These are phyloP conservation scores for Podocnemis expansa DNA, from an alignment of 2,113 vertebrate genomes.

Conservation along the genomic window DNA sequence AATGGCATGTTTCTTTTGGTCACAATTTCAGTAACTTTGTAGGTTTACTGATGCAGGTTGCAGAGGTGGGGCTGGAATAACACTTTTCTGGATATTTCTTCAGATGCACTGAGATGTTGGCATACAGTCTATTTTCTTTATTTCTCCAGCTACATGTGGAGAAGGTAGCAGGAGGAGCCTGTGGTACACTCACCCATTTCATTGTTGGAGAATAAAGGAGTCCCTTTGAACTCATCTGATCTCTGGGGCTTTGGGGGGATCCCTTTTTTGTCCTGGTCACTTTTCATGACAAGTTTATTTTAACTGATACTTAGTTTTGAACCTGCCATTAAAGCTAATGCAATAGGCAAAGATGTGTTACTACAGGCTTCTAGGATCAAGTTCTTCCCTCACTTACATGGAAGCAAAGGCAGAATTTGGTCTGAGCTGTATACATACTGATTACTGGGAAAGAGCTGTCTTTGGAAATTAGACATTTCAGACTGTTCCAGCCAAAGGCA, in stretches of 20 bases:
- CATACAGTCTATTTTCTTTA: background rate
- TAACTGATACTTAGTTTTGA: background rate
- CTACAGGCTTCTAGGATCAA: background rate
- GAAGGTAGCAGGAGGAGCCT: background rate
- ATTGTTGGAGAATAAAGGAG: background rate
- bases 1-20: background rate
- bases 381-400: background rate
- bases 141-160: background rate
- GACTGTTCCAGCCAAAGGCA: conserved; percentile 29
- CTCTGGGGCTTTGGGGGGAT: background rate
- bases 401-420: conserved; percentile 3
- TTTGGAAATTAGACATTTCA: conserved; percentile 37
- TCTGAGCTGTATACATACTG: accelerated
- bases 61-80: background rate
- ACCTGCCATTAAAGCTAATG: background rate
- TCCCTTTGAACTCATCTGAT: background rate
- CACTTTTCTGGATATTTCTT: background rate
- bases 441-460: conserved; percentile 10
- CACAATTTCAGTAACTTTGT: background rate
- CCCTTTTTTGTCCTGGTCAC: background rate
- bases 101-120: background rate
- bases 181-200: background rate
- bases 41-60: background rate
- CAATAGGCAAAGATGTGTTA: background rate
- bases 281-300: conserved; percentile 27